These are phyloP conservation scores for Lophius piscatorius DNA, from an alignment of 2,113 vertebrate species.

Conservation along the genomic window DNA sequence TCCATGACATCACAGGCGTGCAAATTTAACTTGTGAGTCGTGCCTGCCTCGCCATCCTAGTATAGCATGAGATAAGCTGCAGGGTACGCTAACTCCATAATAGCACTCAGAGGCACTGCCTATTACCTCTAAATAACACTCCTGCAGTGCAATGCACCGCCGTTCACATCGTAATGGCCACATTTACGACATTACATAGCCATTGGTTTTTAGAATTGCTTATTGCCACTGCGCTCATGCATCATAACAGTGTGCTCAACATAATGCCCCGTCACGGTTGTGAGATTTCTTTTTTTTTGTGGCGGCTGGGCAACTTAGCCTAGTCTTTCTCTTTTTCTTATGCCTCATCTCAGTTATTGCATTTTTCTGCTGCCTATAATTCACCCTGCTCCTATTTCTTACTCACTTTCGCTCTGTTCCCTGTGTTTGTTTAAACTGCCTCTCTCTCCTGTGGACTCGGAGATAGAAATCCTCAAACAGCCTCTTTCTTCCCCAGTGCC, in stretches of 20 bases:
- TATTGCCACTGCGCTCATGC: slow-evolving; percentile 61
- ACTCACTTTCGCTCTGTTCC: slow-evolving; percentile 10
- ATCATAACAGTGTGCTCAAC: slow-evolving; percentile 67
- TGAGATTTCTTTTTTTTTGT: slow-evolving; percentile 36
- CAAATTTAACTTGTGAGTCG: slow-evolving; percentile 35
- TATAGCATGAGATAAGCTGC: slow-evolving; percentile 52
- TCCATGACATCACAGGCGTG: slow-evolving; percentile 47
- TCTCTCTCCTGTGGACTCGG: slow-evolving; percentile 10
- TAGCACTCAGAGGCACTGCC: slow-evolving; percentile 66
- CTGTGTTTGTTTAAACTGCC: slow-evolving; percentile 41
- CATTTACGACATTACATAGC: slow-evolving; percentile 77
- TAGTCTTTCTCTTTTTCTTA: slow-evolving; percentile 7
- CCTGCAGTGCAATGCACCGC: slow-evolving; percentile 50
- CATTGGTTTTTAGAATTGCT: slow-evolving; percentile 75
- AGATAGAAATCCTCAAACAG: slow-evolving; percentile 37
- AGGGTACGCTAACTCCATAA: slow-evolving; percentile 56
- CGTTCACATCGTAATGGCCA: slow-evolving; percentile 65
- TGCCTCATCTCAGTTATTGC: background rate
- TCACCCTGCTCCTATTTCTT: slow-evolving; percentile 14
- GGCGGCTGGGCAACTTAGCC: slow-evolving; percentile 21
- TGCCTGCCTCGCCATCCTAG: slow-evolving; percentile 13
- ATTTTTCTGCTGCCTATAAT: slow-evolving; percentile 20
- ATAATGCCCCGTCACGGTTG: slow-evolving; percentile 24
- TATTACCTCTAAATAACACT: slow-evolving; percentile 73
- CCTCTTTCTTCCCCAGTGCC: slow-evolving; percentile 8